Evolutionary conservation across 2,888 invertebrate species (phyloP).

Genomic region (Ennomos fuscantarius): DNA sequence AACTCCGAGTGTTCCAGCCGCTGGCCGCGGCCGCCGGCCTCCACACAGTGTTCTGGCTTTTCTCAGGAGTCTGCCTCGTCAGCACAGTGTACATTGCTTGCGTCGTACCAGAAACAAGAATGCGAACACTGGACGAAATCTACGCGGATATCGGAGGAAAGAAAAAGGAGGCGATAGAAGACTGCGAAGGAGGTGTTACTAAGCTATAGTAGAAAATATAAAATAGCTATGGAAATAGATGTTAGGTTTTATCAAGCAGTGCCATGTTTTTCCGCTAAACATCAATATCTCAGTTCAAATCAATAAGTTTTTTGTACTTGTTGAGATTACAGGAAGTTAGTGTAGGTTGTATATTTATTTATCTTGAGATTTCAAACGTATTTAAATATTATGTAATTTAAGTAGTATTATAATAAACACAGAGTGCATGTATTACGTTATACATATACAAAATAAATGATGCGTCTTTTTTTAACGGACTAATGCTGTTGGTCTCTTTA

Average conservation of each 20-base stretch:
- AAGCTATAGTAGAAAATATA: slow-evolving; percentile 56
- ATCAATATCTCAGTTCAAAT: no score
- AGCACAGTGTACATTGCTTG: slow-evolving; percentile 70
- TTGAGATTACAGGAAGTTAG: no score
- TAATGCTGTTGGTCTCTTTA: no score
- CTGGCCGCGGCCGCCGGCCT: slow-evolving; percentile 63
- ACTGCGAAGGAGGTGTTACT: slow-evolving; percentile 69
- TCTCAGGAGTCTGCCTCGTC: slow-evolving; percentile 68
- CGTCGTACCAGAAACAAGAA: slow-evolving; percentile 73
- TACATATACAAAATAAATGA: no score
- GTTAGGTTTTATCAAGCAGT: background rate
- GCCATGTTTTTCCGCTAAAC: no score
- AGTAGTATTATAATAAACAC: no score
- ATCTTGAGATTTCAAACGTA: no score
- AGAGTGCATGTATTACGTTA: no score
- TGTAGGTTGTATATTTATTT: no score
- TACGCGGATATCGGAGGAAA: slow-evolving; percentile 71
- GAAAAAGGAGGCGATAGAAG: slow-evolving; percentile 47
- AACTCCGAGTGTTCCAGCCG: slow-evolving; percentile 74
- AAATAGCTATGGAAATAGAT: background rate
- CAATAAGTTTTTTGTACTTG: no score
- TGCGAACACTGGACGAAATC: slow-evolving; percentile 71
- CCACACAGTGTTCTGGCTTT: slow-evolving; percentile 70
- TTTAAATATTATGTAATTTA: no score
- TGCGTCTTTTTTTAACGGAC: no score